Evolutionary conservation across 2,113 vertebrate genomes (phyloP), one percentile per base, ranked within the genome.

Genomic region (Aramus guarauna): DNA sequence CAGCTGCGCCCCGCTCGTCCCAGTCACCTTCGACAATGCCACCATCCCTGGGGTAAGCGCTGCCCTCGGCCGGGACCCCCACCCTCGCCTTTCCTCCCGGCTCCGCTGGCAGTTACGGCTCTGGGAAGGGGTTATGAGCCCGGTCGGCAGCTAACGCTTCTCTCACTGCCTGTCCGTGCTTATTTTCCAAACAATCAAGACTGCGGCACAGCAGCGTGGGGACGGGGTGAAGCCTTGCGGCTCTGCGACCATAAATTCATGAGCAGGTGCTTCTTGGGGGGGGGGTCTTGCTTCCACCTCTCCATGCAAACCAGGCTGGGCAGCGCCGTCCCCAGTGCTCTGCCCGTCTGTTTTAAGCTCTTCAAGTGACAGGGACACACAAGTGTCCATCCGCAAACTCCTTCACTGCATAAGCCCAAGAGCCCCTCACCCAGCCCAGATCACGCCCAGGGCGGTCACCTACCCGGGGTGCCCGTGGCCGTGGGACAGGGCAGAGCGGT

Each of bases 41-140:
- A 97, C 86, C 29, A 0, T 94, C 45, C 34, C 62, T 4, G 1
- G 53, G 95, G 97, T 97, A 95, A 97, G 96, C 59, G 18, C 62
- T 55, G 60, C 60, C 76, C 56, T 60, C 84, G 4, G 3, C 30
- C 5, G 5, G 27, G 66, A 36, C 15, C 5, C 17, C 45, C 17
- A 1, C 14, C 69, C 72, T 37, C 20, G 1, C 23, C 55, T 58
- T 11, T 9, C 69, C 73, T 34, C 1, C 2, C 63, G 18, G 39
- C 75, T 68, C 5, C 11, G 5, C 43, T 1, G 1, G 20, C 13
- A 4, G 3, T 4, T 11, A 4, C 0, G 2, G 59, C 15, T 6
- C 6, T 2, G 1, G 59, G 9, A 43, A 29, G 39, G n/a, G 55
- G 17, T 9, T 29, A 12, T 6, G 32, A 62, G 26, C 37, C 37